phyloP scores from a whole-genome alignment of 1,140 invertebrate species.

The Aculops lycopersici region DNA sequence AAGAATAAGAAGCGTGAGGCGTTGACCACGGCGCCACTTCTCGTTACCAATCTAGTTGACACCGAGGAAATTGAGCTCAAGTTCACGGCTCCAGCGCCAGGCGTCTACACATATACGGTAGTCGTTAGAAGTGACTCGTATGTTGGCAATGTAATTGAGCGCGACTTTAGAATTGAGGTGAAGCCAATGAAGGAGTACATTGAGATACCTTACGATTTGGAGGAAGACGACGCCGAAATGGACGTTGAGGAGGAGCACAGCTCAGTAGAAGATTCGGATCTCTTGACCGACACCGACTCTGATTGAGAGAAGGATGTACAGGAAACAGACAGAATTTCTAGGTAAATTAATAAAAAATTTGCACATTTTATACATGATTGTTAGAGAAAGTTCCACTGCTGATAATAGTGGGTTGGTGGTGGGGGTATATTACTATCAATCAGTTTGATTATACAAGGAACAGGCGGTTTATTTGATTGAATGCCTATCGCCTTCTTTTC shows the following conservation, averaged over 20 bases:
- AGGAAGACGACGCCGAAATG: slow-evolving; percentile 9
- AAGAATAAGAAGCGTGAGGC: slow-evolving; percentile 65
- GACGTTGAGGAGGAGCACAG: slow-evolving; percentile 9
- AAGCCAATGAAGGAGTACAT: slow-evolving; percentile 2
- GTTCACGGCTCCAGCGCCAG: slow-evolving; percentile 83
- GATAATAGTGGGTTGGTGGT: no score
- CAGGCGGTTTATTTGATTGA: no score
- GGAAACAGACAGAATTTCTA: no score
- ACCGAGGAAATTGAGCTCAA: slow-evolving; percentile 41
- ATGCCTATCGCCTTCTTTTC: no score
- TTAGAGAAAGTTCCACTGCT: no score
- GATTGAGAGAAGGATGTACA: slow-evolving; percentile 4
- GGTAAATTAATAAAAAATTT: no score
- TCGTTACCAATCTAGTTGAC: slow-evolving; percentile 28
- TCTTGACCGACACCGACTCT: slow-evolving; percentile 1
- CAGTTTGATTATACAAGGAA: no score
- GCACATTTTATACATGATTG: no score
- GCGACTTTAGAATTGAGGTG: slow-evolving; percentile 1
- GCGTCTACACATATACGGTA: slow-evolving; percentile 69
- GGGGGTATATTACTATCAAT: no score
- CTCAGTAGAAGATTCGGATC: slow-evolving; percentile 10
- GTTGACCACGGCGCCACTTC: slow-evolving; percentile 56
- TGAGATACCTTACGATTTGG: slow-evolving; percentile 9
- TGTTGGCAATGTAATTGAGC: no score
- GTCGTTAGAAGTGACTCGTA: slow-evolving; percentile 82